phyloP scores from a whole-genome alignment of 2,113 vertebrate genomes.

The Peucedramus taeniatus region DNA sequence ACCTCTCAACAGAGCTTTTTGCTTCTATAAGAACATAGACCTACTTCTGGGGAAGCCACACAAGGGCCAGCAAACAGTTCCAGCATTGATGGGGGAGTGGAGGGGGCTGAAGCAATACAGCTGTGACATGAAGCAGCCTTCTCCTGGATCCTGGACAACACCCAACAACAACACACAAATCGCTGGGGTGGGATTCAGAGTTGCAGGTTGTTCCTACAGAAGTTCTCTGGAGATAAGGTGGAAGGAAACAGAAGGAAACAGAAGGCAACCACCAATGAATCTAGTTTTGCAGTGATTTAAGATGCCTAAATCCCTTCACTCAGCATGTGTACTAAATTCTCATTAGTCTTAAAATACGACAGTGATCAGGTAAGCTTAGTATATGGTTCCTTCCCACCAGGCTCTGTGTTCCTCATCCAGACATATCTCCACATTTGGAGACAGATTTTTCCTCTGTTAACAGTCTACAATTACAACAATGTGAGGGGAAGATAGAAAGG shows the following conservation, averaged over 20 bases:
- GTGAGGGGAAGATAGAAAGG: not conserved
- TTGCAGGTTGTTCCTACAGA: not conserved
- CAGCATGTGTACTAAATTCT: not conserved
- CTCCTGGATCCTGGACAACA: not conserved
- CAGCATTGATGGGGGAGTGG: not conserved
- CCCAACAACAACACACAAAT: not conserved
- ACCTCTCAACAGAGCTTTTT: not conserved
- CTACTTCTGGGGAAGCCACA: not conserved
- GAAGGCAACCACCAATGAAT: not conserved
- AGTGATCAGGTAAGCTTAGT: not conserved
- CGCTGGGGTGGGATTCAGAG: not conserved
- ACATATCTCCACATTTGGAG: not conserved
- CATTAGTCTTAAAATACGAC: not conserved
- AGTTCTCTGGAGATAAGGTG: not conserved
- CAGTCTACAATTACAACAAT: not conserved
- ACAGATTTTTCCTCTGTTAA: not conserved
- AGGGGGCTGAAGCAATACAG: not conserved
- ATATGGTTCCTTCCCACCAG: not conserved
- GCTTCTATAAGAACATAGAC: not conserved
- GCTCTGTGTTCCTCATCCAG: not conserved
- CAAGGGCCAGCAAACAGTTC: not conserved
- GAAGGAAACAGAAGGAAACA: not conserved
- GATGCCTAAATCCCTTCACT: not conserved
- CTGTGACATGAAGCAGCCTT: not conserved
- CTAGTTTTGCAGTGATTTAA: not conserved